Base-by-base conservation (phyloP, 2,888 invertebrate genomes). In the Luffia ferchaultella region DNA sequence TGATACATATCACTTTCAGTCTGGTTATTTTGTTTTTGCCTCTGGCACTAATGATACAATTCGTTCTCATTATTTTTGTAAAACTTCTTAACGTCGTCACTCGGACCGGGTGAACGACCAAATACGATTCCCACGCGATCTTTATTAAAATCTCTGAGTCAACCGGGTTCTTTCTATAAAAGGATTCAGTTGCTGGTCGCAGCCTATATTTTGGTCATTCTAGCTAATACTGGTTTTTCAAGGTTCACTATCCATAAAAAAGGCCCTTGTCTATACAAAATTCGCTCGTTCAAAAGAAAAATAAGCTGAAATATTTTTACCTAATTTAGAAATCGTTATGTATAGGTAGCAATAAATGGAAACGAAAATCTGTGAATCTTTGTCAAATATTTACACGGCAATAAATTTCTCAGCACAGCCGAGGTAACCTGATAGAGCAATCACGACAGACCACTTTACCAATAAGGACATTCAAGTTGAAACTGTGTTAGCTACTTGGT, bases 81-180 rank as follows among this genome's bases (percentile, higher is more conserved):
- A 12, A 7, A 7, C 12, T 30, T 30, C 30, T 30, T 30, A n/a
- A n/a, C n/a, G n/a, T n/a, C n/a, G n/a, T n/a, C n/a, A n/a, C n/a
- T n/a, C n/a, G n/a, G n/a, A n/a, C 12, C 64, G 65, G 77, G 73
- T 78, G 73, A 78, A 79, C 63, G 77, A 60, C 71, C 76, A 64
- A 58, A 59, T 54, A 60, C 53, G 30, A 12, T 12, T 3, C 80
- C 80, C 71, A 79, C 80, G 73, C 74, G 53, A 19, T 20, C 19
- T 48, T 30, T 42, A 16, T 16, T 12, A 49, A 42, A 49, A 49
- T 20, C 20, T 30, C 30, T 12, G 30, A 30, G 30, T 30, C 30
- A 12, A 30, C 12, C 30, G 30, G 5, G 30, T 30, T 12, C 5
- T 30, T 7, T 12, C 30, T 30, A 30, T 30, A 30, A 30, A 30